Percentiles rank a stretch among this genome's conserved stretches.
These are phyloP conservation scores for Xestobium rufovillosum DNA, from an alignment of 2,888 invertebrate genomes.

Conservation along the genomic window DNA sequence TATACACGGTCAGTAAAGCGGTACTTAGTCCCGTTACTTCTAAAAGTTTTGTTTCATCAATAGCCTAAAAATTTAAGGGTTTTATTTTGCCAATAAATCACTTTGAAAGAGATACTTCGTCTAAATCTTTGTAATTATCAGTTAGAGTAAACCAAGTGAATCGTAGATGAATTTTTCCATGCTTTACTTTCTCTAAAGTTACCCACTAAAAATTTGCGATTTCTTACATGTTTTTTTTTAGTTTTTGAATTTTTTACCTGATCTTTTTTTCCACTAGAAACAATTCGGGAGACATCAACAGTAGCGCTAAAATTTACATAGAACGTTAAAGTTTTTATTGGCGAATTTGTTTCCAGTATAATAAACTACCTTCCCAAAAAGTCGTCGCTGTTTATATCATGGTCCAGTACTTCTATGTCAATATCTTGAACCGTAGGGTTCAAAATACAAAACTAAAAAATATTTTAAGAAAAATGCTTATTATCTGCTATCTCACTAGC, in stretches of 20 bases:
- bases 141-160: constrained; percentile 81
- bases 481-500: neutral
- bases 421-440: constrained; percentile 33
- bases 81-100: constrained; percentile 7
- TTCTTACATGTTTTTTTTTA: neutral
- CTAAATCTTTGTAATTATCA: constrained; percentile 57
- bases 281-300: neutral
- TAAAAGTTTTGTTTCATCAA: constrained; percentile 61
- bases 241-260: neutral
- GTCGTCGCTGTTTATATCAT: constrained; percentile 33
- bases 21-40: constrained; percentile 66
- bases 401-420: constrained; percentile 32
- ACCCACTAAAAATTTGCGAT: no score
- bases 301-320: constrained; percentile 1
- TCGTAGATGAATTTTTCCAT: constrained; percentile 82
- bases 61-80: constrained; percentile 46
- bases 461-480: constrained; percentile 1
- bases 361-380: constrained; percentile 32
- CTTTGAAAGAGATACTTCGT: constrained; percentile 54
- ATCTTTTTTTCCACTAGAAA: neutral
- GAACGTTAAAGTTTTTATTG: no score
- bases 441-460: constrained; percentile 32
- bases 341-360: neutral
- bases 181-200: constrained; percentile 84
- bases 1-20: constrained; percentile 71